Evolutionary conservation across 1,140 invertebrate species (phyloP).

Genomic region (Orius laevigatus): DNA sequence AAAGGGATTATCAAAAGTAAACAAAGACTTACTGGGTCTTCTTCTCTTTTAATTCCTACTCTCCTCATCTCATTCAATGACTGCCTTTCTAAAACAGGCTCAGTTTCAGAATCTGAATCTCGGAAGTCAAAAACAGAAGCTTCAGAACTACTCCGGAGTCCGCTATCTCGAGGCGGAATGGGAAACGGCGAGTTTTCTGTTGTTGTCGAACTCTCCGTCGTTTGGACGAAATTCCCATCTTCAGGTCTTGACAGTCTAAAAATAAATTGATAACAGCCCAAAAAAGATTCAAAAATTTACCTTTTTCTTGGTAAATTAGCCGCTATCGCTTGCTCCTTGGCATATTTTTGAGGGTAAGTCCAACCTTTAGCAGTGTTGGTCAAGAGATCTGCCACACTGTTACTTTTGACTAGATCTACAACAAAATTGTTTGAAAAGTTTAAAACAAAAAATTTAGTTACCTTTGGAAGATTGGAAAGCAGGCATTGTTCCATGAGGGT

Average conservation of each 20-base stretch:
- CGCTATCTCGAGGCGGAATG: too few relatives aligned
- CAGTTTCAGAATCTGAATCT: slow-evolving; percentile 38
- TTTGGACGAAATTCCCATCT: too few relatives aligned
- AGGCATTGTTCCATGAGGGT: neutral
- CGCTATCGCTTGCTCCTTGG: slow-evolving; percentile 5
- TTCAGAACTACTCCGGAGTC: slow-evolving; percentile 27
- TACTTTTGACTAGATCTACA: neutral
- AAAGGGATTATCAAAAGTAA: too few relatives aligned
- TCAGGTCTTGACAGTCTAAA: neutral
- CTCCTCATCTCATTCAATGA: neutral
- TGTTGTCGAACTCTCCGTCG: too few relatives aligned
- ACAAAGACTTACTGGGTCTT: neutral
- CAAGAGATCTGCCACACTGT: too few relatives aligned
- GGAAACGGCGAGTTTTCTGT: too few relatives aligned
- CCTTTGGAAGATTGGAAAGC: neutral
- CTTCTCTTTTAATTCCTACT: slow-evolving; percentile 8
- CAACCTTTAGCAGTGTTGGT: neutral
- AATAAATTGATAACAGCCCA: too few relatives aligned
- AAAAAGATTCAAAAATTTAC: slow-evolving; percentile 5
- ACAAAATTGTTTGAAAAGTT: neutral
- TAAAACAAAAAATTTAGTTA: neutral
- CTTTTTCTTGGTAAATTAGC: slow-evolving; percentile 8
- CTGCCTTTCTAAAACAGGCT: slow-evolving; percentile 38
- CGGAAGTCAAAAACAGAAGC: slow-evolving; percentile 45
- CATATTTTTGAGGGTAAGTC: neutral